Evolutionary conservation across 2,113 vertebrate genomes (phyloP), one percentile per base, ranked within the genome.

Genomic region (Holacanthus passer): DNA sequence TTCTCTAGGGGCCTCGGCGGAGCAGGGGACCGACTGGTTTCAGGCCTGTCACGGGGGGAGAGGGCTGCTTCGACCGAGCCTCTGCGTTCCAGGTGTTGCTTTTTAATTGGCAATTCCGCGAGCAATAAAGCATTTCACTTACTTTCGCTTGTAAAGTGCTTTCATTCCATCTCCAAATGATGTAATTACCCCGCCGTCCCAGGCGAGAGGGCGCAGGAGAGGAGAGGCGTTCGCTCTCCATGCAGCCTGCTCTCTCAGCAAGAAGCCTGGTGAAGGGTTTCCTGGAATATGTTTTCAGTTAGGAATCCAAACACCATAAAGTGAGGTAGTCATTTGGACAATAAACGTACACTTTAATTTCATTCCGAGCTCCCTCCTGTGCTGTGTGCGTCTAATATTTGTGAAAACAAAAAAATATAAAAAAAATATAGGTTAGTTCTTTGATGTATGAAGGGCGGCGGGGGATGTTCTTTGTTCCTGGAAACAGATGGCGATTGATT

Each of bases 131-230:
- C 91, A 91, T 94, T 94, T 93, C 84, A 88, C 90, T 93, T 89
- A 77, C 87, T 82, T 89, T 85, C 60, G 81, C 90, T 92, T 90
- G 91, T 95, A 94, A 96, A 95, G 88, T 82, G 88, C 91, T 94
- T 94, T 94, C 91, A 94, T 93, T 93, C 92, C 87, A 81, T 88
- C 90, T 95, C 91, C 93, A 95, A 95, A 94, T 95, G 94, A 94
- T 95, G 95, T 93, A 95, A 95, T 96, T 95, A 95, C 89, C 78
- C 84, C 13, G 82, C 64, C 83, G 87, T 94, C 92, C 89, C 85
- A 35, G 88, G 86, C 74, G 77, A 76, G 83, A 85, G 78, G 84
- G 82, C 58, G 63, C 60, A 13, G 77, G 87, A 73, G 75, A 52
- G 74, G 79, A 68, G 83, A 43, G 77, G 71, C 50, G 41, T 48